Conservation (phyloP, 2,888 invertebrate species). For the Drosophila tanythrix region DNA sequence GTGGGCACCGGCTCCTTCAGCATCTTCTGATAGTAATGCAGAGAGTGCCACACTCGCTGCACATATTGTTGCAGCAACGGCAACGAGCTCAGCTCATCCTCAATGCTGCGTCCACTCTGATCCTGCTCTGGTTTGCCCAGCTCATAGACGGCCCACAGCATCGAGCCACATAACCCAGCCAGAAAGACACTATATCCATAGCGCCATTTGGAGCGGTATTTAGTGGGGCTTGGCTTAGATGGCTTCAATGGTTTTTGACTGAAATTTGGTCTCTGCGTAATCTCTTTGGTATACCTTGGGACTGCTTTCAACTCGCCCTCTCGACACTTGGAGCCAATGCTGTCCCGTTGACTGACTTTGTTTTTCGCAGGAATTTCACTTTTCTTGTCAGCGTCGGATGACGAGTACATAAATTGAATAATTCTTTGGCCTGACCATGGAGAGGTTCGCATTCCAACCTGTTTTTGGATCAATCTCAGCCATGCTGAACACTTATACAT, state of each 20-base stretch:
- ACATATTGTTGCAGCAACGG: conserved; percentile 89
- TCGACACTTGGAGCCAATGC: background rate
- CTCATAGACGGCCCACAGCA: conserved; percentile 88
- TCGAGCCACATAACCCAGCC: conserved; percentile 86
- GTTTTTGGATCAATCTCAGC: conserved; percentile 27
- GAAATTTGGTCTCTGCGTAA: background rate
- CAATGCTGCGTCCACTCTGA: conserved; percentile 89
- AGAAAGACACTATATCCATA: conserved; percentile 85
- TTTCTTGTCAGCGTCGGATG: background rate
- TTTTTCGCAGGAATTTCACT: background rate
- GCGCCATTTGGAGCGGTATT: background rate
- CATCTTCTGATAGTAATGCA: conserved; percentile 90
- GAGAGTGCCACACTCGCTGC: conserved; percentile 89
- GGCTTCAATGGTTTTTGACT: background rate
- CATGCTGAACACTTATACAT: conserved; percentile 36
- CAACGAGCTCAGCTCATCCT: conserved; percentile 90
- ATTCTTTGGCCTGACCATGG: background rate
- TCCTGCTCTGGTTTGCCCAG: conserved; percentile 90
- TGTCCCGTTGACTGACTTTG: background rate
- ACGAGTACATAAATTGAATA: background rate
- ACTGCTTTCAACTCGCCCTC: background rate
- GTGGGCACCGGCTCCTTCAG: conserved; percentile 97
- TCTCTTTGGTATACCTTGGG: too few species aligned
- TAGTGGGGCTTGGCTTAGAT: background rate
- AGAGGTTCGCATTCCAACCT: background rate